Evolutionary conservation across 2,797 vertebrate genomes (phyloP), one percentile per base, ranked within the genome.

Genomic region (Tragopan temminckii): DNA sequence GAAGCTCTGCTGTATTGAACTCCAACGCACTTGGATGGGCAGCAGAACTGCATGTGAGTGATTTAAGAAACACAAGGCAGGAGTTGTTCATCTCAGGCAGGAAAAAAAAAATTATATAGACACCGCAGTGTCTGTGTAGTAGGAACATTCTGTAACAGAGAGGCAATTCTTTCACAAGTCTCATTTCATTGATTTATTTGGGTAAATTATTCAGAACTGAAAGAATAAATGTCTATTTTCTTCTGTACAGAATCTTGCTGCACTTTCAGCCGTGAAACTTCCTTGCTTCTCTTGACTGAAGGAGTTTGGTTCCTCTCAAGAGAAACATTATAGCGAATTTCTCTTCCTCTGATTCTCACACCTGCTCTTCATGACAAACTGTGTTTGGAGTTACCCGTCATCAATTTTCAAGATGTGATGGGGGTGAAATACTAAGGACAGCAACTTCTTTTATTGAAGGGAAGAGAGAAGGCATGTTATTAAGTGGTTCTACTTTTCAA

Each of bases 21-120:
- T n/a, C 9, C 27, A 9, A 16, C 5, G 0, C 0, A 1, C 29
- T 24, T 46, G 35, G 33, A 10, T 66, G n/a, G 45, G n/a, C 25
- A 69, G 38, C 10, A 19, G 5, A 62, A 55, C 19, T 72, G 23
- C 4, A 4, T 27, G 45, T 4, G 40, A 52, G 19, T 23, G 29
- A 57, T 69, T 76, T 43, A 79, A 71, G 50, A 84, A 79, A 53
- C 50, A 63, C 21, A 63, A 29, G 18, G 24, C 4, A 36, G 18
- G 21, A 33, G 19, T 1, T 87, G 21, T n/a, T 70, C 45, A 31
- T 10, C 16, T 75, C 23, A 38, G 16, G 38, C 40, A 80, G 40
- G 7, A 45, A 45, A 13, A 58, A 33, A 57, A 52, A 27, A 75
- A 6, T 69, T 3, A 4, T 7, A 11, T 0, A 36, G 24, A 61